A percentile compares a stretch with the other conserved stretches of the same genome.
Evolutionary conservation across 2,113 vertebrate species (phyloP).

Genomic region (Taurulus bubalis): DNA sequence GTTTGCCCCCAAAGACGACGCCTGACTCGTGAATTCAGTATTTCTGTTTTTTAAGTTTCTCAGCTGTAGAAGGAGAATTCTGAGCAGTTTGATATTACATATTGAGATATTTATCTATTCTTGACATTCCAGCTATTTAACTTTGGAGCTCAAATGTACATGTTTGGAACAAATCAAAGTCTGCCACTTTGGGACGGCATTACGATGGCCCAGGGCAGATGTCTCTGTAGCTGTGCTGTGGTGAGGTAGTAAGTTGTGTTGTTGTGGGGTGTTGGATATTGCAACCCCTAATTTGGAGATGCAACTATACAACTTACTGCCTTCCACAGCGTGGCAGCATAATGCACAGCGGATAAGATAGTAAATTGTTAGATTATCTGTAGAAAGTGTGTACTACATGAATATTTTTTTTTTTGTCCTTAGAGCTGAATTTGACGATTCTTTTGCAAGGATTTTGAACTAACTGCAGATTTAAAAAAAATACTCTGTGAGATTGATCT

Average conservation of each 20-base stretch:
- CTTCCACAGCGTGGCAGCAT: slow-evolving; percentile 80
- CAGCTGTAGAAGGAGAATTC: neutral
- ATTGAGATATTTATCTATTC: neutral
- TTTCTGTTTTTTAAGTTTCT: too few relatives aligned
- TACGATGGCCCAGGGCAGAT: neutral
- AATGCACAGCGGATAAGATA: neutral
- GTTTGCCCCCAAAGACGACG: neutral
- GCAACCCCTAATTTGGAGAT: slow-evolving; percentile 85
- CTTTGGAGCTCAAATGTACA: neutral
- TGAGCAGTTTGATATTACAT: neutral
- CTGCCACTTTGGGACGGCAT: neutral
- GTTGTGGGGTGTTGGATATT: slow-evolving; percentile 86
- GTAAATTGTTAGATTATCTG: neutral
- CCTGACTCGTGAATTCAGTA: neutral
- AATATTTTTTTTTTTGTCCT: neutral
- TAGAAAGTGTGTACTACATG: neutral
- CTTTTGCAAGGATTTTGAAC: neutral
- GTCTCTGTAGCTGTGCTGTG: slow-evolving; percentile 65
- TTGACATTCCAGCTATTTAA: neutral
- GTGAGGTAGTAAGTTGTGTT: slow-evolving; percentile 92
- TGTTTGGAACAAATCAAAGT: neutral
- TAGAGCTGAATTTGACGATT: neutral
- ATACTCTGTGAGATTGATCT: too few relatives aligned
- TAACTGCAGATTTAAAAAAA: neutral
- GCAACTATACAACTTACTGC: slow-evolving; percentile 91